A percentile compares a stretch with the other conserved stretches of the same genome.
These are phyloP conservation scores for Pagetopsis macropterus DNA, from an alignment of 2,797 vertebrate genomes.

Conservation along the genomic window DNA sequence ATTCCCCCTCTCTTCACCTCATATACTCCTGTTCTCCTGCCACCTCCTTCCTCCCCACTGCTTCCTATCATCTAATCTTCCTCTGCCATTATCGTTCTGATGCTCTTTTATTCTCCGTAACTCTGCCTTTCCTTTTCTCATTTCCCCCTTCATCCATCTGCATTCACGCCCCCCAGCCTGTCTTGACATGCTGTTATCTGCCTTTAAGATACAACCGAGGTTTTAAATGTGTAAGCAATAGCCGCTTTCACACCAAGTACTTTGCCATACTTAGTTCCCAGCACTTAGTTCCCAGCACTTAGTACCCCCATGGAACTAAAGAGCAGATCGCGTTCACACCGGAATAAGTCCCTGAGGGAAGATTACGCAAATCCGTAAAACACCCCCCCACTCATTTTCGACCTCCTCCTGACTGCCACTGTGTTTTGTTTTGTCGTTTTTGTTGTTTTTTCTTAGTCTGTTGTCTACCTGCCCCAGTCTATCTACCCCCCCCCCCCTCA, in stretches of 20 bases:
- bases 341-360: too few relatives aligned
- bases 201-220: background rate
- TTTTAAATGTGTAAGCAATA: constrained; percentile 2
- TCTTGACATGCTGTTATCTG: constrained; percentile 9
- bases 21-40: background rate
- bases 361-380: too few relatives aligned
- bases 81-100: constrained; percentile 9
- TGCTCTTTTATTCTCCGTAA: constrained; percentile 16
- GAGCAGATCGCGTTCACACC: too few relatives aligned
- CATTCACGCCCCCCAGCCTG: background rate
- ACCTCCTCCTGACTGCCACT: too few relatives aligned
- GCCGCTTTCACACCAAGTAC: too few relatives aligned
- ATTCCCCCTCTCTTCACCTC: constrained; percentile 10
- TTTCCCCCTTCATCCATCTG: constrained; percentile 9
- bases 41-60: constrained; percentile 3
- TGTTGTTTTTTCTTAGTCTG: too few relatives aligned
- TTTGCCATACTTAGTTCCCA: background rate
- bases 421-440: too few relatives aligned
- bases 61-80: constrained; percentile 24
- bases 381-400: too few relatives aligned
- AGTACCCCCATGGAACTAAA: too few relatives aligned
- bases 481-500: too few relatives aligned
- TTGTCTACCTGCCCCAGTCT: too few relatives aligned
- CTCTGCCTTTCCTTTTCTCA: background rate
- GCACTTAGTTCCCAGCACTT: too few relatives aligned